Base-by-base conservation (phyloP, 2,888 invertebrate genomes). In the Drosophila affinis region DNA sequence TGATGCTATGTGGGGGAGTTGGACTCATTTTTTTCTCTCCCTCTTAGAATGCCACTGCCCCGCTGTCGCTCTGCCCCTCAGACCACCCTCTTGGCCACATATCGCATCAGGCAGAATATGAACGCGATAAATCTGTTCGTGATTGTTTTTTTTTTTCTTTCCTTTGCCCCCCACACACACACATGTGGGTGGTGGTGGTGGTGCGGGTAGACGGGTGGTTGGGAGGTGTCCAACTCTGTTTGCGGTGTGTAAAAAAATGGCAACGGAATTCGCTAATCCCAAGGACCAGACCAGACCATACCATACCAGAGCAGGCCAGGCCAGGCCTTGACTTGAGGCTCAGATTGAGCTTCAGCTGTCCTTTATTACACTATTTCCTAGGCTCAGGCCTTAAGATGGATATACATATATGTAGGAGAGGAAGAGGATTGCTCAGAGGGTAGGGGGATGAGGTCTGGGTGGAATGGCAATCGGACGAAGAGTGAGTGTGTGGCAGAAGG, bases 51-150 rank as follows among this genome's bases (percentile, higher is more conserved):
- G 0, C 34, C 58, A 52, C 21, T 7, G 27, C 39, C 39, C 45
- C 56, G 14, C 12, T 14, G 14, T 44, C 29, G n/a, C 56, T 3
- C 32, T 18, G 24, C 18, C 44, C 72, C 62, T 67, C 68, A 63
- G 39, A 52, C 34, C 70, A 18, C 60, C 39, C 61, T 60, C 69
- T 55, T 59, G 85, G 78, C 79, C 85, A 85, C 85, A 85, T 81
- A 79, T 88, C 85, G 76, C 89, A 85, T 85, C 89, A 87, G 72
- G 74, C 79, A 73, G 89, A 87, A 85, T 85, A 85, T 89, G 89
- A 90, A 89, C 89, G 87, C 89, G 87, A 90, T 90, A 90, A 90
- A 90, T 90, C 90, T 90, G 89, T 89, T 87, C 90, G 88, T 90
- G 89, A 90, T 90, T 90, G 89, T 90, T 90, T 90, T 90, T 89